Evolutionary conservation across 2,797 vertebrate species (phyloP).

Genomic region (Balearica regulorum): DNA sequence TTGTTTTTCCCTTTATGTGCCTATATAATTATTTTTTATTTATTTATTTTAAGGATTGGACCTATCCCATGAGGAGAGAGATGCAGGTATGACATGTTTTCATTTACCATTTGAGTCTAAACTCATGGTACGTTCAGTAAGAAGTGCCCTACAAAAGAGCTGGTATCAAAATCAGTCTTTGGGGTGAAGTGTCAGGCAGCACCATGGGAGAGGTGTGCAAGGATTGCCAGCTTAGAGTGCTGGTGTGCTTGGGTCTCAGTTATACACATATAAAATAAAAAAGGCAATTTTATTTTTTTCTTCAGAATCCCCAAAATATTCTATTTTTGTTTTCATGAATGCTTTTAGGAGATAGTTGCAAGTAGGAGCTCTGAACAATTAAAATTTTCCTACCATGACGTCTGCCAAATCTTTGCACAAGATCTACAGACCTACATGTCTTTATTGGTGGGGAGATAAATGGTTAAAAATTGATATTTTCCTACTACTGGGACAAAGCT

Average conservation of each 20-base stretch:
- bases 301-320: not conserved
- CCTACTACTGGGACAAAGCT: not conserved
- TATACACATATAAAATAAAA: not conserved
- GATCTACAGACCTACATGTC: not conserved
- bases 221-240: not conserved
- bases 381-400: fast-evolving
- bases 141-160: not conserved
- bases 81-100: conserved; percentile 88
- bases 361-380: not conserved
- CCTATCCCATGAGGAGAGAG: conserved; percentile 97
- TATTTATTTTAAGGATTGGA: conserved; percentile 87
- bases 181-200: not conserved
- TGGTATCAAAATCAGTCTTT: not conserved
- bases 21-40: not conserved
- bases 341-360: not conserved
- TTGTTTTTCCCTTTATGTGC: not conserved
- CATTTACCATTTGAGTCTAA: not conserved
- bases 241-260: not conserved
- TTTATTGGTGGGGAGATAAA: not conserved
- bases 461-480: not conserved
- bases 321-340: not conserved
- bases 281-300: not conserved
- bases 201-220: not conserved
- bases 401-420: not conserved
- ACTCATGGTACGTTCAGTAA: not conserved